A percentile compares a stretch with the other conserved stretches of the same genome.
Evolutionary conservation across 1,140 invertebrate species (phyloP).

Genomic region (Drosophila watanabei): DNA sequence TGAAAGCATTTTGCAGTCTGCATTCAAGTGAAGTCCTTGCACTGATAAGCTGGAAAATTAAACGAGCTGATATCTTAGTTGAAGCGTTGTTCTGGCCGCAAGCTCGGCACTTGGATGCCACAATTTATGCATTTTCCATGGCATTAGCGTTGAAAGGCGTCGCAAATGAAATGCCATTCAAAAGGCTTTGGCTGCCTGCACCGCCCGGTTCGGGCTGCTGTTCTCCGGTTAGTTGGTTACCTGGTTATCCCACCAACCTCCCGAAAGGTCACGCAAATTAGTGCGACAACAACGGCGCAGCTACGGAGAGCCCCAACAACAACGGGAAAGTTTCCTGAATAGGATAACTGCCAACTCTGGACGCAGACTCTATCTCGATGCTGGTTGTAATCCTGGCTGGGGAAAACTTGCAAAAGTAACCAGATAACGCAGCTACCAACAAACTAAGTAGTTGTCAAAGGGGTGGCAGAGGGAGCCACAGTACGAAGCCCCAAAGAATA

Average conservation of each 20-base stretch:
- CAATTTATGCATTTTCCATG: constrained; percentile 82
- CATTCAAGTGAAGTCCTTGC: constrained; percentile 25
- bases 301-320: constrained; percentile 34
- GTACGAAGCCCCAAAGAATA: constrained; percentile 10
- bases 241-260: constrained; percentile 28
- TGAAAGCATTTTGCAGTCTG: constrained; percentile 23
- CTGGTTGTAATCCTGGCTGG: constrained; percentile 60
- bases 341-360: constrained; percentile 45
- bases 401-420: constrained; percentile 77
- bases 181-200: constrained; percentile 44
- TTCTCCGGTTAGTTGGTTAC: constrained; percentile 56
- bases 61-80: constrained; percentile 35
- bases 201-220: constrained; percentile 14
- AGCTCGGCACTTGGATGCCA: constrained; percentile 66
- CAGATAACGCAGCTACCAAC: constrained; percentile 66
- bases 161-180: constrained; percentile 81
- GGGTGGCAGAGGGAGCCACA: not conserved
- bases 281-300: constrained; percentile 51
- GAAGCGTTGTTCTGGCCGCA: constrained; percentile 60
- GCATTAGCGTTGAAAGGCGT: constrained; percentile 78
- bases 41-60: constrained; percentile 40
- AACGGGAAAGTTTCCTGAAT: constrained; percentile 71
- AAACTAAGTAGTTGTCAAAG: constrained; percentile 51
- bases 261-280: constrained; percentile 78
- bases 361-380: constrained; percentile 32